Evolutionary conservation across 2,888 invertebrate genomes (phyloP).

Genomic region (Pardosa pseudoannulata): DNA sequence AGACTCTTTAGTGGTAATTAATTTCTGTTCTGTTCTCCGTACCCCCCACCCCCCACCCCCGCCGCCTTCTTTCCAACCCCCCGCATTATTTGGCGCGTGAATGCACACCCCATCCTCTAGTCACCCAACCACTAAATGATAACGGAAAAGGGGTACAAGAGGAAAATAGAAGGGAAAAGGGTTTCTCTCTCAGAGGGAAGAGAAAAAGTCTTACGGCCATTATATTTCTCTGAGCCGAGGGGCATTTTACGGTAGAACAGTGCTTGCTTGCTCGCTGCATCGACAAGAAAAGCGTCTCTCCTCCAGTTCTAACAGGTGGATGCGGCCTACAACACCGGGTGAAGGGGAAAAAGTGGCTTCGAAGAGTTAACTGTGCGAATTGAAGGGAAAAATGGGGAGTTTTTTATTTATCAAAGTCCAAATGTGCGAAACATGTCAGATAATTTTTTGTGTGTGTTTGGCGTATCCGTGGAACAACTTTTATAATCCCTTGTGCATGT

Average conservation of each 20-base stretch:
- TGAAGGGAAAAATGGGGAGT: no score
- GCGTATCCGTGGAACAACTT: no score
- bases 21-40: not conserved
- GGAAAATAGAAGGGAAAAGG: not conserved
- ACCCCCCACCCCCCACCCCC: not conserved
- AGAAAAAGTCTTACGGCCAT: not conserved
- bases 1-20: slow-evolving; percentile 7
- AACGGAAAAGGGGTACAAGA: not conserved
- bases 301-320: not conserved
- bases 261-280: no score
- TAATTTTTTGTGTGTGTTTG: no score
- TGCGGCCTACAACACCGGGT: no score
- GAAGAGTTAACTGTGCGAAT: no score
- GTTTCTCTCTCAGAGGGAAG: not conserved
- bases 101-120: slow-evolving; percentile 2
- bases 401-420: no score
- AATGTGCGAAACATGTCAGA: no score
- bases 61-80: no score
- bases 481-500: no score
- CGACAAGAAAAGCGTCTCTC: no score
- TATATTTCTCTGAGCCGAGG: not conserved
- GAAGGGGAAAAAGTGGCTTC: no score
- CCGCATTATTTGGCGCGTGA: slow-evolving; percentile 2
- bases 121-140: slow-evolving; percentile 6
- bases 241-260: not conserved